phyloP scores from a whole-genome alignment of 2,797 vertebrate species.

The Cebuella pygmaea region DNA sequence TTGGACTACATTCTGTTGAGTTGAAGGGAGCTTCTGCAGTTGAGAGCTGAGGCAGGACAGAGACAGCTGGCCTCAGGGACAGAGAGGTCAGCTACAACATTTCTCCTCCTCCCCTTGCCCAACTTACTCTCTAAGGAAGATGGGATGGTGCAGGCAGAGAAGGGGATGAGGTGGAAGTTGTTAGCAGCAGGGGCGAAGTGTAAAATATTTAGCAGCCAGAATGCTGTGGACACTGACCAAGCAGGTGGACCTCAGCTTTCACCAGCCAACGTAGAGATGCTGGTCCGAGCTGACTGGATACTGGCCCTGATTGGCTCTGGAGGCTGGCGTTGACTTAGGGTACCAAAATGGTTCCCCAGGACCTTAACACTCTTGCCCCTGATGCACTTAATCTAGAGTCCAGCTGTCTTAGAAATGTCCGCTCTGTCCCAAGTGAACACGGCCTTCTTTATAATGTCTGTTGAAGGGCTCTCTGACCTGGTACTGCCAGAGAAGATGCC shows the following conservation, averaged over 20 bases:
- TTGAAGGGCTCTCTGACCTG: background rate
- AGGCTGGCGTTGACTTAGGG: background rate
- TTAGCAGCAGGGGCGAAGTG: background rate
- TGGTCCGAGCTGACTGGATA: rapidly evolving
- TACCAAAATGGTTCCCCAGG: background rate
- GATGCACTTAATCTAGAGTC: background rate
- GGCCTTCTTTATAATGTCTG: background rate
- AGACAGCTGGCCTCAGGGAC: background rate
- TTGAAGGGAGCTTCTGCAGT: background rate
- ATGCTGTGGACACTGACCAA: rapidly evolving
- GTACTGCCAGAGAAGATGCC: background rate
- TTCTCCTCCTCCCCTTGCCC: background rate
- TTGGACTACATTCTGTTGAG: background rate
- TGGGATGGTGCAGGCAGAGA: background rate
- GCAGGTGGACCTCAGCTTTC: background rate
- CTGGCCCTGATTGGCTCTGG: background rate
- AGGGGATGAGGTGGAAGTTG: rapidly evolving
- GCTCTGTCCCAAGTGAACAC: background rate
- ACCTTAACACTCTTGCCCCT: background rate
- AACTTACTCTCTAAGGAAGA: background rate
- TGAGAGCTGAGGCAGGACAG: no score
- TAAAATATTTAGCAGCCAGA: background rate
- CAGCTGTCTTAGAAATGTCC: background rate
- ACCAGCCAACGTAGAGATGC: rapidly evolving
- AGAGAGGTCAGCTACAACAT: background rate